A percentile compares a stretch with the other conserved stretches of the same genome.
These are phyloP conservation scores for Dicaeum eximium DNA, from an alignment of 2,113 vertebrate genomes.

Conservation along the genomic window DNA sequence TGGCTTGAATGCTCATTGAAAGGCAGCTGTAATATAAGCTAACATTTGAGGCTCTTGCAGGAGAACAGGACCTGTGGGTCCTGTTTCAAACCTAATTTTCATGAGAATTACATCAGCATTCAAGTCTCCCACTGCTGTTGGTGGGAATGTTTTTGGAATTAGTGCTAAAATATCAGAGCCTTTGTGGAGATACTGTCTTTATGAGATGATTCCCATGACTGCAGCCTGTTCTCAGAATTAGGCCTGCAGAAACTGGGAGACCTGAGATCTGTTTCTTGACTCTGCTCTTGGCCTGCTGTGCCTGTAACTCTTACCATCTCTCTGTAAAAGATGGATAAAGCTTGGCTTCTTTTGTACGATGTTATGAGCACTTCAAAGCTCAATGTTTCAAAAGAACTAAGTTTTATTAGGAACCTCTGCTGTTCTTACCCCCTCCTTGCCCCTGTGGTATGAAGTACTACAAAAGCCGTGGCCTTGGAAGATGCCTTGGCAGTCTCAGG, in stretches of 20 bases:
- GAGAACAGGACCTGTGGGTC: background rate
- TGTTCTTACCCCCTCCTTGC: background rate
- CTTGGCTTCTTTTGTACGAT: background rate
- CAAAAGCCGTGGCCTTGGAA: background rate
- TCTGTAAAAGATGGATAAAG: background rate
- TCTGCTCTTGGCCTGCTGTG: background rate
- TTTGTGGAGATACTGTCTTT: background rate
- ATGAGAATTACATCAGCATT: background rate
- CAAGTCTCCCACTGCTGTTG: background rate
- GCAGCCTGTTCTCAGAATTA: background rate
- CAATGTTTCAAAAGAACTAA: background rate
- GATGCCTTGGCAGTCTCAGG: background rate
- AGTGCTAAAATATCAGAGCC: background rate
- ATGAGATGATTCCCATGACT: background rate
- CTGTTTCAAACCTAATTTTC: background rate
- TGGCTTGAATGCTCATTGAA: background rate
- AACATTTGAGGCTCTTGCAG: background rate
- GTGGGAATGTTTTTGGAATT: background rate
- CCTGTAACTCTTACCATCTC: background rate
- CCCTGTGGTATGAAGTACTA: background rate
- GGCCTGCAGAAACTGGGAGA: background rate
- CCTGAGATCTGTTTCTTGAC: background rate
- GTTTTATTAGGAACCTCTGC: constrained; percentile 3
- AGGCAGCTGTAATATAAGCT: background rate
- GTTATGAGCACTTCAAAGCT: background rate